Evolutionary conservation across 2,797 vertebrate genomes (phyloP).

Genomic region (Mionectes olivaceus): DNA sequence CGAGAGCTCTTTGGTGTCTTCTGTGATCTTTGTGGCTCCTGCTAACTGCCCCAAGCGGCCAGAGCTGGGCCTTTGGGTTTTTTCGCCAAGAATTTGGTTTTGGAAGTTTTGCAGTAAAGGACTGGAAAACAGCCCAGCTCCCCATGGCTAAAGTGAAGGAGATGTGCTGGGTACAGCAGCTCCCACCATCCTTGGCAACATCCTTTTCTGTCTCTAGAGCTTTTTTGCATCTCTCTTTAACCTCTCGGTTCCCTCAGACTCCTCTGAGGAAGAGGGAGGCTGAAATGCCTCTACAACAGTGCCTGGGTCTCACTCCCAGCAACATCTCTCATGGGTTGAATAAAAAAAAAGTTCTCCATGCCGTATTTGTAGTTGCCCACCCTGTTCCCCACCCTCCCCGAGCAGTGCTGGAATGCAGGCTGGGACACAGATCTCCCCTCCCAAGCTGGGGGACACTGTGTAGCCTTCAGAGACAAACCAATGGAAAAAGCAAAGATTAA

Average conservation of each 20-base stretch:
- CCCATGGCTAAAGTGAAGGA: neutral
- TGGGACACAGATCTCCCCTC: neutral
- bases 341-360: neutral
- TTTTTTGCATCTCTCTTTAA: neutral
- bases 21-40: slow-evolving; percentile 35
- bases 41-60: neutral
- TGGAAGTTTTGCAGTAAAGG: slow-evolving; percentile 18
- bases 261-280: neutral
- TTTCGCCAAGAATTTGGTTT: neutral
- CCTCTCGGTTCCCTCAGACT: neutral
- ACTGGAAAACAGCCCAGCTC: neutral
- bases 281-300: neutral
- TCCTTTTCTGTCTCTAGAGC: neutral
- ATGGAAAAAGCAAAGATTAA: slow-evolving; percentile 76
- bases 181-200: neutral
- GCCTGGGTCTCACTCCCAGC: neutral
- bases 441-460: neutral
- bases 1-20: slow-evolving; percentile 69
- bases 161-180: slow-evolving; percentile 23
- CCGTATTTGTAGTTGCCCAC: neutral
- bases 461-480: slow-evolving; percentile 58
- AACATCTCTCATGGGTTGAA: neutral
- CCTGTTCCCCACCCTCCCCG: neutral
- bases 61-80: neutral
- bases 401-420: slow-evolving; percentile 46